Evolutionary conservation across 2,113 vertebrate genomes (phyloP), one percentile per base, ranked within the genome.

Genomic region (Origma solitaria): DNA sequence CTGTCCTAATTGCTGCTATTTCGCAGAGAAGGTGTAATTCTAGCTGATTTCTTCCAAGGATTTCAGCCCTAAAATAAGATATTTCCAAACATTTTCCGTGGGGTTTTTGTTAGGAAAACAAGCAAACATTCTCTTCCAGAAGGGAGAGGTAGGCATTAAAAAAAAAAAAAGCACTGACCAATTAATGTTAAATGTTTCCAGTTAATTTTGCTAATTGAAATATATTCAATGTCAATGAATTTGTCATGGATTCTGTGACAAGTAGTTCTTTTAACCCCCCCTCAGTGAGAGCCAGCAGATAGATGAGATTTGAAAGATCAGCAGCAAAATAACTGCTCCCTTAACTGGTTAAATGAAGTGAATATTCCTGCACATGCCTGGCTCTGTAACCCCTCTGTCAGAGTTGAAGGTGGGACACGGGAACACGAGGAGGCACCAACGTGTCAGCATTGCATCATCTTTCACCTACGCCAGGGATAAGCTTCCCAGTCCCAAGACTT

Each of bases 1-100:
- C 93, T 88, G 60, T 80, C 92, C 97, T 97, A 97, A 97, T 95
- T 97, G 96, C 95, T 76, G 66, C 85, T 92, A 93, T 97, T 98
- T 97, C 85, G 20, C 92, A 90, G 35, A 42, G 94, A 86, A 96
- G 82, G 92, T 90, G 47, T 92, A 71, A 97, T 96, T 97, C 95
- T 54, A 92, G 87, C 71, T 70, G 83, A 91, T 96, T 92, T 90
- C 71, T 90, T 91, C 50, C 31, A 91, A 85, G 91, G 80, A 92
- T 96, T 88, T 95, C 76, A 95, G 82, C 78, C 89, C 51, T 47
- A 79, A 95, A 95, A 91, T 70, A 85, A 96, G 60, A 85, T 77
- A 21, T 42, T 33, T 57, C 57, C 42, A 79, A 94, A 82, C 65
- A 60, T 94, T 92, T 96, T 92, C 66, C 65, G 10, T n/a, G 20